phyloP scores from a whole-genome alignment of 2,888 invertebrate genomes.

The Chrysolina americana region DNA sequence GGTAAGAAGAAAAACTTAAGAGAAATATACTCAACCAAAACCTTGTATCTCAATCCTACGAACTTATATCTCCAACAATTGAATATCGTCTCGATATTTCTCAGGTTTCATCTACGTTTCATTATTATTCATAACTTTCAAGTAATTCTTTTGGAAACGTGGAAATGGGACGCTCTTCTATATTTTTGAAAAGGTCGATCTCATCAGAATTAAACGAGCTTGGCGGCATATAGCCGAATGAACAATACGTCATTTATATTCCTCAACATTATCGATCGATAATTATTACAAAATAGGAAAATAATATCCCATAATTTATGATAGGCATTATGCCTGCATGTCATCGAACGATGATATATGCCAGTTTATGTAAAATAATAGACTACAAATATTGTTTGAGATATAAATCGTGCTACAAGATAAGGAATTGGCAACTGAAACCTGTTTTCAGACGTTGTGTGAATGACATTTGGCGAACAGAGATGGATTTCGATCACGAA shows the following conservation, averaged over 20 bases:
- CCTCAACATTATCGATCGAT: constrained; percentile 33
- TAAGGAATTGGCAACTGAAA: constrained; percentile 47
- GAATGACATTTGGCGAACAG: constrained; percentile 24
- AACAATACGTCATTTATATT: constrained; percentile 27
- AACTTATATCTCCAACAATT: too few species aligned
- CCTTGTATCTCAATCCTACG: too few species aligned
- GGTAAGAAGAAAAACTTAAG: neutral
- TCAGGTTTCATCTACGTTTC: too few species aligned
- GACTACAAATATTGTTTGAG: constrained; percentile 45
- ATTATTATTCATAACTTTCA: neutral
- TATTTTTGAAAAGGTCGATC: neutral
- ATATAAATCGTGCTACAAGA: constrained; percentile 51
- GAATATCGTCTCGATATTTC: too few species aligned
- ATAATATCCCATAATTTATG: constrained; percentile 32
- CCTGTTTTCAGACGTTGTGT: constrained; percentile 28
- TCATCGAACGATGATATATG: constrained; percentile 31
- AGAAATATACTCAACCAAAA: neutral
- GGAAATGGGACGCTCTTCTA: neutral
- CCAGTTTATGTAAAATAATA: constrained; percentile 38
- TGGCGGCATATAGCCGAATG: neutral
- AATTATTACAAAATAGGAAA: constrained; percentile 37
- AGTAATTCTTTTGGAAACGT: neutral
- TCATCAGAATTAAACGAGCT: constrained; percentile 17
- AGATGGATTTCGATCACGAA: constrained; percentile 24
- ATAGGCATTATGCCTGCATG: constrained; percentile 30